Evolutionary conservation across 53 echinoderm and acorn worm species (phyloP), one percentile per base, ranked within the genome.

Genomic region (Crossaster papposus): DNA sequence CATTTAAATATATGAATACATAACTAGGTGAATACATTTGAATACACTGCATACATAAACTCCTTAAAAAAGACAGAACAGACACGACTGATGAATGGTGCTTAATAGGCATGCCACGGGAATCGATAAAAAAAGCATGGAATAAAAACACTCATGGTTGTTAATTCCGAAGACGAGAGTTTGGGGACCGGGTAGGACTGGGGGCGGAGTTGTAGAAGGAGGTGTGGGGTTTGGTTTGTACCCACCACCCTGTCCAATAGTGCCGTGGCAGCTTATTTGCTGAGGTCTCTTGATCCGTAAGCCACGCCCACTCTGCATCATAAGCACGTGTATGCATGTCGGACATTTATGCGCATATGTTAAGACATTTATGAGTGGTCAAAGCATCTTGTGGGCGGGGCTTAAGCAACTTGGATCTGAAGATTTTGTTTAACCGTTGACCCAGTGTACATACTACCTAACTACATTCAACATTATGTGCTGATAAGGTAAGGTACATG

Each of bases 41-140:
- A 75, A 87, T 75, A 87, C 23, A 76, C 87, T 77, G 87, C 87
- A 87, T 87, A 87, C 75, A 87, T 87, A 52, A 75, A 87, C 87
- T 76, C 87, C 54, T 5, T 9, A 44, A 44, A 80, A 4, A 62
- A 1, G 52, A 87, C 87, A 77, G 87, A 22, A 87, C 87, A 87
- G 87, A 87, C 87, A 87, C 58, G 31, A 87, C 87, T 54, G 87
- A 87, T 87, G 87, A 77, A 87, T 77, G 87, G 87, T 87, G 87
- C 87, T 87, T 87, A 87, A 87, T 87, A 87, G 87, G 87, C 87
- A 87, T 87, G 87, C 87, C 77, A 77, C 63, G 63, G 52, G 87
- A 87, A 87, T 76, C 87, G 72, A 35, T 73, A 70, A 52, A 70
- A 52, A 53, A 85, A 83, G 85, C 85, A 85, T 50, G 53, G 44